phyloP scores from a whole-genome alignment of 1,140 invertebrate species.

The Drosophila sechellia region DNA sequence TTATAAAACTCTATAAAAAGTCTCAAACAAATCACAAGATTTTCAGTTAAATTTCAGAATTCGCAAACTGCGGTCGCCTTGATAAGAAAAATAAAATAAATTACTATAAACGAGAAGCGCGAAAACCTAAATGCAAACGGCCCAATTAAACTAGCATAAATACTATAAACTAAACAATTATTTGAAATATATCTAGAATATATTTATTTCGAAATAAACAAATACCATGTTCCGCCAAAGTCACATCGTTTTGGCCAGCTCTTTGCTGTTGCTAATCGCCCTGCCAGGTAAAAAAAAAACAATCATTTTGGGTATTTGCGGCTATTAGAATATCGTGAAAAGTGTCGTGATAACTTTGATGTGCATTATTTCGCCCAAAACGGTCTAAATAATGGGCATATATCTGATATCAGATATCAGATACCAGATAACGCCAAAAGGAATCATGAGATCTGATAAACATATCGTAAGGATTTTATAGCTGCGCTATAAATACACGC shows the following conservation, averaged over 20 bases:
- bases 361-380: constrained; percentile 8
- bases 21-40: constrained; percentile 83
- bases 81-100: constrained; percentile 7
- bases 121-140: constrained; percentile 7
- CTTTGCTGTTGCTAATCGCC: constrained; percentile 52
- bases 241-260: constrained; percentile 45
- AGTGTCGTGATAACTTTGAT: constrained; percentile 66
- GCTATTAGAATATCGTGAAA: constrained; percentile 24
- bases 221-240: constrained; percentile 39
- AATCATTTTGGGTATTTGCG: constrained; percentile 12
- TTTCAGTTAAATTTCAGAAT: constrained; percentile 83
- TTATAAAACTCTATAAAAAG: constrained; percentile 77
- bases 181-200: constrained; percentile 10
- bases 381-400: constrained; percentile 7
- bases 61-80: constrained; percentile 66
- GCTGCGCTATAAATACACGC: constrained; percentile 15
- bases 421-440: constrained; percentile 12
- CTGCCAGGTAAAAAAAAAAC: constrained; percentile 69
- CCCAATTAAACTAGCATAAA: constrained; percentile 37
- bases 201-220: constrained; percentile 36
- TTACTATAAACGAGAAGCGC: background rate
- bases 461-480: constrained; percentile 3
- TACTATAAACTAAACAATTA: constrained; percentile 29
- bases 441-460: constrained; percentile 22
- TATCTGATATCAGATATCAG: constrained; percentile 1